Base-by-base conservation (phyloP, 2,113 vertebrate species). In the Suricata suricatta region DNA sequence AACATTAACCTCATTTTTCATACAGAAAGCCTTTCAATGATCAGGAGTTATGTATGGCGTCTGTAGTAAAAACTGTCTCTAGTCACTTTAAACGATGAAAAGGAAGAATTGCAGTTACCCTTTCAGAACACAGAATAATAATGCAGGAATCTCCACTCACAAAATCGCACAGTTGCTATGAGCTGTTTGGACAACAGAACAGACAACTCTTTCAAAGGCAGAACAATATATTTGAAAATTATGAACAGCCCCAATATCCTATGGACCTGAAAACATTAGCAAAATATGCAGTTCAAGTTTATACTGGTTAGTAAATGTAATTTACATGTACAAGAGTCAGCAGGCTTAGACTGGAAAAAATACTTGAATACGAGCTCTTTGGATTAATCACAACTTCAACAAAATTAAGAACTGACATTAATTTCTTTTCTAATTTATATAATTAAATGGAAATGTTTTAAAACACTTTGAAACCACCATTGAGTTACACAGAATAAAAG, bases 71-170 rank as follows among this genome's bases (percentile, higher is more conserved):
- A 68, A 16, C 23, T 50, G 57, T 72, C 94, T 96, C 94, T 76
- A 79, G 50, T 97, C 87, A 87, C 87, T 98, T 89, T 79, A 95
- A 97, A 97, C 74, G 38, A 92, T 88, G 82, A 92, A 97, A 3
- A 97, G 88, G 76, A 96, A 97, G 95, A 97, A 97, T 2, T 72
- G 27, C 31, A 60, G 63, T 77, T 76, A 57, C 17, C 11, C 14
- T 38, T 97, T 87, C 44, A 71, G 47, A 47, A 80, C 3, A 76
- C 0, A 54, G 86, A 31, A 23, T 38, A 86, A 93, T 50, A 86
- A 86, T 23, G 50, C n/a, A 47, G 19, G 16, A 17, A 69, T 80
- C 25, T 47, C 50, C 47, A 54, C 76, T 19, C 11, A 85, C 27
- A 77, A 71, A 84, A 38, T 29, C 5, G 9, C 21, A 54, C 17